These are phyloP conservation scores for Scrobipalpa costella DNA, from an alignment of 2,888 invertebrate genomes.

Conservation along the genomic window DNA sequence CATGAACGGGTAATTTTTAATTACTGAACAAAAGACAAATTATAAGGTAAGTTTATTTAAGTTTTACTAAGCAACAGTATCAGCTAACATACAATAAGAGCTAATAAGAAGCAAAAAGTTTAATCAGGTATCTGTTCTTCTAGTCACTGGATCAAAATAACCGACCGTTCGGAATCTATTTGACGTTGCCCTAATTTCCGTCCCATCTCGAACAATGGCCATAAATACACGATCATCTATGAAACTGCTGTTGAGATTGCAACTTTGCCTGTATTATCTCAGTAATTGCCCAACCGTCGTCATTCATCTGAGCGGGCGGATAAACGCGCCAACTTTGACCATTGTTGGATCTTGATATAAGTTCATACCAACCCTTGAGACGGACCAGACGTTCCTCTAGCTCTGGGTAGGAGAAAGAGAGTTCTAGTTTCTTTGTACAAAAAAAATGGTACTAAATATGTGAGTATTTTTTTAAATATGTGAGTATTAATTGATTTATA, in stretches of 20 bases:
- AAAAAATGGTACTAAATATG: not conserved
- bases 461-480: not conserved
- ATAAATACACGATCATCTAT: constrained; percentile 6
- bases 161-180: not conserved
- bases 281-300: not conserved
- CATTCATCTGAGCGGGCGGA: constrained; percentile 9
- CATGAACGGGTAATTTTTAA: no score
- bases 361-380: not conserved
- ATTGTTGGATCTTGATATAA: constrained; percentile 10
- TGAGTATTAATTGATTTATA: no score
- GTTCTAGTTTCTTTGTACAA: not conserved
- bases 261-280: not conserved
- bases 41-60: no score
- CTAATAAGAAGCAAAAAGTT: no score
- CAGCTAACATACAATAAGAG: no score
- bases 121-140: no score
- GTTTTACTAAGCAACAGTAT: no score
- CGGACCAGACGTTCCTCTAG: not conserved
- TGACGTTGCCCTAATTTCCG: not conserved
- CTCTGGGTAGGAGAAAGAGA: not conserved
- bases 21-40: no score
- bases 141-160: no score
- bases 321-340: constrained; percentile 11
- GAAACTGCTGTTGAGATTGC: constrained; percentile 11
- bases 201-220: not conserved